Base-by-base conservation (phyloP, 2,113 vertebrate genomes). In the Spheniscus mendiculus region DNA sequence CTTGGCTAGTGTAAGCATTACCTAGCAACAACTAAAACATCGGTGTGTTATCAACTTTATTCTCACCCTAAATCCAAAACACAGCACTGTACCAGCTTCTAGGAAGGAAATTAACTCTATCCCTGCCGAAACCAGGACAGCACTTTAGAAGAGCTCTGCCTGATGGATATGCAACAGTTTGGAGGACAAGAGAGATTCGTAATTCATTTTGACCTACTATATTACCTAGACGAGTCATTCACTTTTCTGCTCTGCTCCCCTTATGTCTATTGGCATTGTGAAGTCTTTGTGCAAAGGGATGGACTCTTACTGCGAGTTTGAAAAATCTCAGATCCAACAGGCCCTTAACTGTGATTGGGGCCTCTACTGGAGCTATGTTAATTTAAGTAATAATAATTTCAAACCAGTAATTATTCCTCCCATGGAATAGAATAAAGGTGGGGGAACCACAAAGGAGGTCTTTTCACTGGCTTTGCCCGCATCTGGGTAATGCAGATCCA, bases 371-470 rank as follows among this genome's bases (percentile, higher is more conserved):
- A 69, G 7, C 1, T 44, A 56, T 22, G 20, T 32, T 87, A 6
- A 50, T 65, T 38, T 52, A 32, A 94, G 70, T 25, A 85, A 52
- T 26, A 86, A 45, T 34, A 36, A 74, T 30, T 89, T 89, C 15
- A 83, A 80, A 38, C 10, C 9, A 59, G 29, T 16, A 79, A 50
- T 74, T 71, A 27, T 72, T 67, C 47, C 10, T 92, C 6, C 13
- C 71, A 9, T 55, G 42, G 19, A 91, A 77, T 5, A 79, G 17
- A 11, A 2, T 42, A 62, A 56, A 14, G 8, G 8, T 40, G 19
- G 10, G 8, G 18, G 1, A 76, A 6, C 3, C 23, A 38, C 7
- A 50, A 69, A 50, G 18, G 2, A 2, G 3, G 1, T 45, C 53
- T 87, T 91, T 49, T 27, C 13, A 5, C 12, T 49, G 30, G 1